Base-by-base conservation (phyloP, 1,140 invertebrate species). In the Calycopis cecrops region DNA sequence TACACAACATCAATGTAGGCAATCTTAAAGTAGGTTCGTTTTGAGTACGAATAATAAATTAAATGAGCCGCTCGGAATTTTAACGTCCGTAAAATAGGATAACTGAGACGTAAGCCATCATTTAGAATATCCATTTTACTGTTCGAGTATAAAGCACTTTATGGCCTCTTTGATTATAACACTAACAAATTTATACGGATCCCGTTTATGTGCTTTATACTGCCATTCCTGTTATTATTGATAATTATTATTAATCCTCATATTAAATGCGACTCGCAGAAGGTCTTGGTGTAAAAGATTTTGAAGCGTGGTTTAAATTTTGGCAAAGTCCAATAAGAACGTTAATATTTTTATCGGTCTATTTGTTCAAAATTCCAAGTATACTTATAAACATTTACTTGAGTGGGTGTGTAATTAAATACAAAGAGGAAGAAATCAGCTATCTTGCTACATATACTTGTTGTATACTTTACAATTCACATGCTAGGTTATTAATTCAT, bases 71-170 rank as follows among this genome's bases (percentile, higher is more conserved):
- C 66, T 67, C 63, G 74, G 76, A 79, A 82, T 78, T 82, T 80
- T 72, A 81, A 75, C 62, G 73, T 73, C 62, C 69, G 66, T 71
- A 77, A 81, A 84, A 62, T 79, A 73, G 74, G 74, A 76, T 66
- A 59, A 50, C 59, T 59, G 67, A 73, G 71, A 80, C 71, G 69
- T 85, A 77, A 78, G 74, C 65, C 74, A 65, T 81, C 77, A 65
- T 71, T 65, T 65, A 69, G 69, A 75, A 74, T 77, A 79, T 76
- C 74, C 69, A 62, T 82, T 85, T 85, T 81, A 85, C 79, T 78
- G 79, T 82, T 78, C 59, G 76, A 73, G 73, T 79, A 79, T 85
- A 82, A 85, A 82, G 67, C 65, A 62, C 67, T 82, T 85, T 79
- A 81, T 67, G 68, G 58, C 81, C 68, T 48, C 57, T 79, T 75